Evolutionary conservation across 2,888 invertebrate genomes (phyloP).

Genomic region (Cosmia pyralina): DNA sequence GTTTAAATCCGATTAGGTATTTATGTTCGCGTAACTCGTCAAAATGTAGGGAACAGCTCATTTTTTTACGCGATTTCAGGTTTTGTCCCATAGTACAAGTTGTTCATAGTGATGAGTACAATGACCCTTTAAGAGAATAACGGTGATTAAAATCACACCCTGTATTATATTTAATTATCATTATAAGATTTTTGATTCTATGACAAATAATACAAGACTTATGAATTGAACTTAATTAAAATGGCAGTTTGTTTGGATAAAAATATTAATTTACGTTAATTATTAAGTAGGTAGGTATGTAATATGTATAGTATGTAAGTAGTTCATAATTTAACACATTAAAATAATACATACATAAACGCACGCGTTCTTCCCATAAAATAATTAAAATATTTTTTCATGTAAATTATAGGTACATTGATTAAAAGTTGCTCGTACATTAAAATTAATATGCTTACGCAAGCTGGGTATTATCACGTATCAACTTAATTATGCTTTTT

Average conservation of each 20-base stretch:
- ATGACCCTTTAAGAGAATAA: too few relatives aligned
- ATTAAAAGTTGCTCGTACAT: slow-evolving; percentile 5
- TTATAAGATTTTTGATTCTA: background rate
- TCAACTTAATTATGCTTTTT: background rate
- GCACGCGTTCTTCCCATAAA: too few relatives aligned
- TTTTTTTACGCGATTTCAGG: too few relatives aligned
- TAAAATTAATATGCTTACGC: slow-evolving; percentile 15
- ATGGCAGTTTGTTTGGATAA: slow-evolving; percentile 1
- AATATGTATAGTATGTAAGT: too few relatives aligned
- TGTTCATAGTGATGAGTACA: too few relatives aligned
- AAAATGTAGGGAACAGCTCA: too few relatives aligned
- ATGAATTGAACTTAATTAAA: background rate
- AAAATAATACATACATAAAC: too few relatives aligned
- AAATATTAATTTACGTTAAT: background rate
- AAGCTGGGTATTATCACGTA: background rate
- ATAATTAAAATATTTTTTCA: background rate
- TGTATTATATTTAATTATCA: too few relatives aligned
- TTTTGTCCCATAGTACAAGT: too few relatives aligned
- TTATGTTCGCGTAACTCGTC: too few relatives aligned
- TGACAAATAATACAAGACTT: background rate
- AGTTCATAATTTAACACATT: background rate
- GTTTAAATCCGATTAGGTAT: too few relatives aligned
- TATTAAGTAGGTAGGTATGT: background rate
- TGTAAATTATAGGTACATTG: background rate
- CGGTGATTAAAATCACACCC: too few relatives aligned